Percentiles rank a stretch among this genome's conserved stretches.
phyloP scores from a whole-genome alignment of 2,113 vertebrate species.

The Odontesthes bonariensis region DNA sequence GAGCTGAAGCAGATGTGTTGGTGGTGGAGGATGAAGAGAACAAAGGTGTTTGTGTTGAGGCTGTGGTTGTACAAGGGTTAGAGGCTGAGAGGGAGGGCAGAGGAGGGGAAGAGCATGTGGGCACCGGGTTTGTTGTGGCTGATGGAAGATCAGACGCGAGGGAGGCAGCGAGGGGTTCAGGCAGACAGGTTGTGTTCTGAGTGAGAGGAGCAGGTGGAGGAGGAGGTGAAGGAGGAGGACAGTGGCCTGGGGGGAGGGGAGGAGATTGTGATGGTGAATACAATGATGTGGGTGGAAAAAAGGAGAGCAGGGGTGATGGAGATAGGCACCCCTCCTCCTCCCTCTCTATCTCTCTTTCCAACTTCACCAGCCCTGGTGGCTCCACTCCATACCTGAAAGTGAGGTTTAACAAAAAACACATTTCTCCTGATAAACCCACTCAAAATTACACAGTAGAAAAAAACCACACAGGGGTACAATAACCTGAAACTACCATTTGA shows the following conservation, averaged over 20 bases:
- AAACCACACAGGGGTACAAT: neutral
- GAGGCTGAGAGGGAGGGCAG: slow-evolving; percentile 52
- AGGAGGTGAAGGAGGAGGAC: slow-evolving; percentile 31
- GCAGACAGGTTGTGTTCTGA: slow-evolving; percentile 40
- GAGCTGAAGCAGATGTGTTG: slow-evolving; percentile 39
- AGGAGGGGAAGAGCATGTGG: slow-evolving; percentile 46
- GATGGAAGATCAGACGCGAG: slow-evolving; percentile 68
- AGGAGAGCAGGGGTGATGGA: slow-evolving; percentile 78
- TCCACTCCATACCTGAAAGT: slow-evolving; percentile 91
- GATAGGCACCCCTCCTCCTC: slow-evolving; percentile 88
- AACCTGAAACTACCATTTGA: neutral
- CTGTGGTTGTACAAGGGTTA: slow-evolving; percentile 50
- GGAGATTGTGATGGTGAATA: slow-evolving; percentile 53
- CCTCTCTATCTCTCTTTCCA: slow-evolving; percentile 96
- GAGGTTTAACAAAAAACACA: slow-evolving; percentile 7
- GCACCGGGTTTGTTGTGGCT: slow-evolving; percentile 54
- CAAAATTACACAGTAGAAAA: neutral
- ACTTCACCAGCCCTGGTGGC: slow-evolving; percentile 93
- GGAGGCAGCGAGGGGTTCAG: slow-evolving; percentile 53
- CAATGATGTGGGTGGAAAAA: slow-evolving; percentile 57
- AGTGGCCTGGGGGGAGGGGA: slow-evolving; percentile 19
- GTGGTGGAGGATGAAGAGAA: slow-evolving; percentile 52
- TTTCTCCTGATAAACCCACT: neutral
- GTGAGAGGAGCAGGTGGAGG: slow-evolving; percentile 55
- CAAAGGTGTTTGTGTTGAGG: slow-evolving; percentile 74